These are phyloP conservation scores for Zoanthus gigantus DNA, from an alignment of 92 coral and sea anemone species.

Conservation along the genomic window DNA sequence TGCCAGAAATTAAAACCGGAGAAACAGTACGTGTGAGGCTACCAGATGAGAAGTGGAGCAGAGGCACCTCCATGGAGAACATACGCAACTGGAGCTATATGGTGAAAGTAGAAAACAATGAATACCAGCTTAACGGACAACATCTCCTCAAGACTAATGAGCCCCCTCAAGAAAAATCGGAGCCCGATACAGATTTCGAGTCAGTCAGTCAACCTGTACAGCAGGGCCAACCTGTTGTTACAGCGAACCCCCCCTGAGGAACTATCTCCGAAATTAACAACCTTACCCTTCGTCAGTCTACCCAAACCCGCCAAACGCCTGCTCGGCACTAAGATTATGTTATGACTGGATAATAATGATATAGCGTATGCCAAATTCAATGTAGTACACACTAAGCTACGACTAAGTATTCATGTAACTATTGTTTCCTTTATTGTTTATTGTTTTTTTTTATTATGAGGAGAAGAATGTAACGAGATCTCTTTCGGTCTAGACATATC, in stretches of 20 bases:
- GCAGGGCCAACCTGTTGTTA: not conserved
- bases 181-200: not conserved
- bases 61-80: not conserved
- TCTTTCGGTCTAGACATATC: too few species aligned
- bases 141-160: conserved; percentile 3
- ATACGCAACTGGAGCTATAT: not conserved
- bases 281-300: not conserved
- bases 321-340: not conserved
- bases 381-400: not conserved
- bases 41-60: not conserved
- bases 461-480: not conserved
- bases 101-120: not conserved
- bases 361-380: not conserved
- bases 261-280: not conserved
- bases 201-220: not conserved
- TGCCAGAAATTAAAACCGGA: not conserved
- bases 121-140: not conserved
- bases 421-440: not conserved
- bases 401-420: not conserved
- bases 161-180: not conserved
- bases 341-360: not conserved
- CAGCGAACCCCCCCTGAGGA: not conserved
- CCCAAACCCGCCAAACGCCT: not conserved
- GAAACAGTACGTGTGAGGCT: not conserved
- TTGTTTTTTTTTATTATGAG: not conserved